Base-by-base conservation (phyloP, 1,140 invertebrate species). In the Papilio aristodemus region DNA sequence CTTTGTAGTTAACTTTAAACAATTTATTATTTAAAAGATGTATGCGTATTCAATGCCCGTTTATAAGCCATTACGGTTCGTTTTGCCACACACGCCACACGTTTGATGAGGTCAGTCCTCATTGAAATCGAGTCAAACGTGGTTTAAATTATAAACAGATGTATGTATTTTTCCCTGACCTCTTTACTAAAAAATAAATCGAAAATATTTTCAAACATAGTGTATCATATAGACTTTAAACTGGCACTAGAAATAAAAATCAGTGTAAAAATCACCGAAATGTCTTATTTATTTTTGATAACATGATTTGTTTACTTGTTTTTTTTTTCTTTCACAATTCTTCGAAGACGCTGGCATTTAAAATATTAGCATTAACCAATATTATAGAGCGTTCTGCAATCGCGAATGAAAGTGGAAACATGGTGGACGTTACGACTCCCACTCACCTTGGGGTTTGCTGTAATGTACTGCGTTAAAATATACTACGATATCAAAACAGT, bases 401-500 rank as follows among this genome's bases (percentile, higher is more conserved):
- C 17, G 58, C 73, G 71, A 74, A 73, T 77, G 73, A 70, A 73
- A 76, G 74, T 75, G 67, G 63, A 72, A 74, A 77, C 74, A 80
- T 75, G 10, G 63, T 69, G 71, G 67, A 62, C 72, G 74, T 75
- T 72, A 83, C 76, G 79, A 74, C 76, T 75, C 75, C 79, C 74
- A 82, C 79, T 87, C 84, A 86, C 84, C 85, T 87, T 87, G 84
- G 76, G 74, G 74, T 78, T 80, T 75, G 69, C 73, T 81, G 76
- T 80, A 81, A 81, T 77, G 78, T 81, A 79, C 81, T 79, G 86
- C 85, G 84, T 80, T 87, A 85, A 85, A 88, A 86, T 83, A 86
- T 73, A 81, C 80, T 84, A 86, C 79, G 76, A 78, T 86, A 87
- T 89, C 86, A 89, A 86, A 89, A 87, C 86, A 89, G 86, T 89